phyloP scores from a whole-genome alignment of 2,797 vertebrate genomes.

The Yasuhikotakia modesta region DNA sequence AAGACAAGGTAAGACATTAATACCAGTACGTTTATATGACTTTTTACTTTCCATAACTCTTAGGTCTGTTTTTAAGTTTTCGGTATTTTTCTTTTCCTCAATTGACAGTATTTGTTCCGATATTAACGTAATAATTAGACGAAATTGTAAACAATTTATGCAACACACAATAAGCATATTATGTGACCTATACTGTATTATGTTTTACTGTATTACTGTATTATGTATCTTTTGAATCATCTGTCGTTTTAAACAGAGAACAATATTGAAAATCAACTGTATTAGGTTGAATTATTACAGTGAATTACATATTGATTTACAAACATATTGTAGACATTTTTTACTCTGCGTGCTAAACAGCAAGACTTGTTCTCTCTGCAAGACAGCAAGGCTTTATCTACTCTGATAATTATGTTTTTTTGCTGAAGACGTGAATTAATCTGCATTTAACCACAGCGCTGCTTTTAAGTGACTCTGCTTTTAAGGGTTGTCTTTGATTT shows the following conservation, averaged over 20 bases:
- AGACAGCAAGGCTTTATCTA: neutral
- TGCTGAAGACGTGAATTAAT: neutral
- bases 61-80: neutral
- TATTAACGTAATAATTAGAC: neutral
- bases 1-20: constrained; percentile 49
- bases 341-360: neutral
- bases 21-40: neutral
- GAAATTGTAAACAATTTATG: neutral
- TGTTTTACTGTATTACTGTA: neutral
- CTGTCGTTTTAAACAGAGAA: no score
- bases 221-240: neutral
- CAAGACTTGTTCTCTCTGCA: neutral
- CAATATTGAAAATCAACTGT: no score
- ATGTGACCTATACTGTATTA: neutral
- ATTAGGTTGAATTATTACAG: neutral
- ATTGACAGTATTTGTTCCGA: neutral
- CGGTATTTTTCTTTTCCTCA: neutral
- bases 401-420: neutral
- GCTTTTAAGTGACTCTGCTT: neutral
- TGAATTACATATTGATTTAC: neutral
- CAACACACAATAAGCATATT: neutral
- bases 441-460: neutral
- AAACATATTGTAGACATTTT: neutral
- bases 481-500: neutral
- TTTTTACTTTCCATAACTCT: neutral